Evolutionary conservation across 2,797 vertebrate genomes (phyloP), one percentile per base, ranked within the genome.

Genomic region (Crypturellus tataupa): DNA sequence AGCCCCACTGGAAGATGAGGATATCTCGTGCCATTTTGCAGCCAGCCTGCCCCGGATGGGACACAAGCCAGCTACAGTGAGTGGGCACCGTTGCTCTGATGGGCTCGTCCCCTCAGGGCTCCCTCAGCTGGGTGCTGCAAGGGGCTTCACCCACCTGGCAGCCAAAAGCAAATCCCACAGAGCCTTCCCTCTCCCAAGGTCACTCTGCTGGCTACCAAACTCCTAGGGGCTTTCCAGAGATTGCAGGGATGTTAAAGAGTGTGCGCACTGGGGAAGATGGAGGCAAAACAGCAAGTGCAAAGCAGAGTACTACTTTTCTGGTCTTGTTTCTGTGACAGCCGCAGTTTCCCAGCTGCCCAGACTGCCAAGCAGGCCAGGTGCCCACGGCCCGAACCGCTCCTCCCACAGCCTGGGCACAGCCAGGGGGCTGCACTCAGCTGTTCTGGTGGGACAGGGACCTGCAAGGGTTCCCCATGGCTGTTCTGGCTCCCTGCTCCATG

Each of bases 381-480:
- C 16, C 65, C 44, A 20, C 0, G 6, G 47, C 49, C 19, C 4
- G 18, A 59, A 15, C 39, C 23, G 23, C 18, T 77, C 25, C 40
- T n/a, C 31, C 23, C 5, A 6, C 1, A 0, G n/a, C n/a, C 68
- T 5, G n/a, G 60, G n/a, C 2, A 0, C 29, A 31, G 39, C 44
- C 1, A 2, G 63, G 27, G 29, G n/a, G 23, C 40, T 40, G 53
- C 16, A 17, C 35, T 9, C 0, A 0, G 19, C 4, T 71, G 47
- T 63, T 1, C 1, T 1, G 2, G n/a, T 1, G 0, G 44, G 10
- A 49, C n/a, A 8, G 29, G 33, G n/a, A 25, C 10, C 46, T 29
- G 3, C 47, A 27, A 9, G 16, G 3, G 23, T 33, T 51, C 12
- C 24, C 49, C 49, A 25, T 21, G 49, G 55, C 31, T 31, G 31